Evolutionary conservation across 2,113 vertebrate species (phyloP), one percentile per base, ranked within the genome.

Genomic region (Suncus etruscus): DNA sequence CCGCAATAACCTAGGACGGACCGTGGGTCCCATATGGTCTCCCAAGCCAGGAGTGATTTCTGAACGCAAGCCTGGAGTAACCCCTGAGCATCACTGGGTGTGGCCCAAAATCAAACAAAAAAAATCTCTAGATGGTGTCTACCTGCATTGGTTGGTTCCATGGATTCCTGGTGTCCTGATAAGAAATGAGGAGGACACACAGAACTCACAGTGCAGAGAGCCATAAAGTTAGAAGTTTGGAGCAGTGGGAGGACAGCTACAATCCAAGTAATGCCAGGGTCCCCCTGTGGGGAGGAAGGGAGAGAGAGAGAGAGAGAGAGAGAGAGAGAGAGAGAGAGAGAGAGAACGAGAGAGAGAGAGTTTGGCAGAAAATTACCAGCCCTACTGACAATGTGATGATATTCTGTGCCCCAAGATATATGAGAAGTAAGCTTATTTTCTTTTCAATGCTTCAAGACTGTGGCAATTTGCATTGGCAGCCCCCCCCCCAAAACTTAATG

Each of bases 171-270:
- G 27, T 4, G 27, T 47, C 24, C 69, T 73, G 47, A 27, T 14
- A 16, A 61, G 76, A 80, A 70, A 29, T 25, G 1, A 32, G 15
- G 29, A 27, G 39, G 45, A 61, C 58, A 61, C 18, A 61, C 4
- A 61, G 58, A 61, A 65, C 5, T 51, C 45, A 24, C 11, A 48
- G 39, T 51, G 69, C 24, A 45, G 61, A 82, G 69, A 61, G 16
- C 58, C 16, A 39, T 7, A 0, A 29, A 61, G 0, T 2, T 0
- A 18, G 18, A 75, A 16, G 47, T 25, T 8, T 10, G 15, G n/a
- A 10, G 18, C 29, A 69, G 8, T n/a, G 8, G 15, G n/a, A 66
- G 5, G 16, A 29, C 18, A 32, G 58, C 25, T 11, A 18, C 15
- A 4, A n/a, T n/a, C 45, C 54, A 47, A 51, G 58, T 8, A 66